Evolutionary conservation across 1,140 invertebrate genomes (phyloP), one percentile per base, ranked within the genome.

Genomic region (Scylla paramamosain): DNA sequence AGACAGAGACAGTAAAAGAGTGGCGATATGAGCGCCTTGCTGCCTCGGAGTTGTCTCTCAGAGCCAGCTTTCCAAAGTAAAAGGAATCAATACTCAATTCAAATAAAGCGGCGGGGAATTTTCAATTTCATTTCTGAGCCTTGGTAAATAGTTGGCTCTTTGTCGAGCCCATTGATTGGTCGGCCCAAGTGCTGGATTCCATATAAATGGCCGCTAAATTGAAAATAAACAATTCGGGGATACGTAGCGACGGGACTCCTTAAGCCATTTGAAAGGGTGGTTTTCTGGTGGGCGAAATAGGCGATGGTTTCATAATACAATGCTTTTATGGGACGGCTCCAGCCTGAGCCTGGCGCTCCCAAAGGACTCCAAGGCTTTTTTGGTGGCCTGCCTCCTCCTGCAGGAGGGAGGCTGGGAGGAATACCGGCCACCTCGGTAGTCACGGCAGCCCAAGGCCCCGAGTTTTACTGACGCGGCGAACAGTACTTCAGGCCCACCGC

Each of bases 41-140:
- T 48, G 77, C 88, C 87, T 77, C 59, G 31, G 67, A 92, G 93
- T 95, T 94, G 93, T 95, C 95, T 94, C 90, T 84, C 59, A 94
- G 90, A 92, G 91, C 92, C 95, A 95, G 87, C 95, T 94, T 95
- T 93, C 94, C 29, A 39, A 95, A 92, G 93, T 92, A 95, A 92
- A 87, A 94, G 93, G 95, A 95, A 95, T 95, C 95, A 95, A 95
- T 95, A 95, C 91, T 94, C 95, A 95, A 95, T 95, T 95, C 95
- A 95, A 95, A 95, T 95, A 95, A 94, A 95, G 95, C 90, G 90
- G 28, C 93, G 48, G 86, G 95, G 95, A 95, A 95, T 95, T 95
- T 95, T 95, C 95, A 95, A 95, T 95, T 94, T 95, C 95, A 95
- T 95, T 95, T 95, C 93, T 95, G 95, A 95, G 95, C 95, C 95